Percentiles rank a stretch among this genome's conserved stretches.
Evolutionary conservation across 2,113 vertebrate genomes (phyloP).

Genomic region (Anhinga anhinga): DNA sequence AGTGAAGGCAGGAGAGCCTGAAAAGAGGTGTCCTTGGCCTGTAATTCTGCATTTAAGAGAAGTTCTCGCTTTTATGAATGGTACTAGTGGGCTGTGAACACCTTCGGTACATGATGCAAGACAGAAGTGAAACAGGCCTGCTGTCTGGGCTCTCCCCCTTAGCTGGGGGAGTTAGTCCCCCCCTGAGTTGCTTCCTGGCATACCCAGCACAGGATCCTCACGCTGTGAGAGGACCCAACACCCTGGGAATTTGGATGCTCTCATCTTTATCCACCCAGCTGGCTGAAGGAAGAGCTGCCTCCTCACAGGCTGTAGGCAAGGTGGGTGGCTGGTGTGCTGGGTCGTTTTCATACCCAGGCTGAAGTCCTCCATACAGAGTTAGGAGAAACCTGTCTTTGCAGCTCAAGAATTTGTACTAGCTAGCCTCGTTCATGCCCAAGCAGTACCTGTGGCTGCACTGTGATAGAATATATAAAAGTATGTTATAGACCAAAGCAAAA

Average conservation of each 20-base stretch:
- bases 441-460: not conserved
- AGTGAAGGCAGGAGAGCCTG: not conserved
- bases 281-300: not conserved
- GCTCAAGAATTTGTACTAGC: not conserved
- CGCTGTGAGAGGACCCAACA: not conserved
- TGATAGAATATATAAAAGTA: not conserved
- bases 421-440: not conserved
- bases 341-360: not conserved
- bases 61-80: not conserved
- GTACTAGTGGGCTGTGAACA: not conserved
- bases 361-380: not conserved
- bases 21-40: not conserved
- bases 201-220: not conserved
- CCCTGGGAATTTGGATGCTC: not conserved
- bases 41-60: not conserved
- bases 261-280: not conserved
- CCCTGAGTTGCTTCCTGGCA: accelerated
- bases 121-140: not conserved
- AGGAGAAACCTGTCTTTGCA: not conserved
- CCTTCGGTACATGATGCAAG: accelerated
- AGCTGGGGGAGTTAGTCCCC: not conserved
- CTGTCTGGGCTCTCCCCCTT: not conserved
- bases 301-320: not conserved
- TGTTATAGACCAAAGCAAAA: not conserved
- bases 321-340: not conserved